These are phyloP conservation scores for Colistium nudipinnis DNA, from an alignment of 2,113 vertebrate genomes.

Conservation along the genomic window DNA sequence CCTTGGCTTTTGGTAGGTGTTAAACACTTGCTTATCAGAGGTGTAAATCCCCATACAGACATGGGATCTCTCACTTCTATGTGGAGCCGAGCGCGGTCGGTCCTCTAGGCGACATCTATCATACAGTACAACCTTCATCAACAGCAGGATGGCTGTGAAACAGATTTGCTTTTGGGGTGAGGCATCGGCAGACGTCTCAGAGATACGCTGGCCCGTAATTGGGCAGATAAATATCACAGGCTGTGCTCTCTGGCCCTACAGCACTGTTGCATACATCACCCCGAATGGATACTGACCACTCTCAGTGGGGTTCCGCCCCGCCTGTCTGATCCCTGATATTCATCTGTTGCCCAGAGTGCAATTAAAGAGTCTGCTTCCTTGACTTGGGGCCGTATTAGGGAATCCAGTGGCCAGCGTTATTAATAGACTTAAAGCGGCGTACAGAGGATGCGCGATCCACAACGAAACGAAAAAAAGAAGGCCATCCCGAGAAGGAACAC, in stretches of 20 bases:
- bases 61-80: conserved; percentile 41
- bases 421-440: background rate
- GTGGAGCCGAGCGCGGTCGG: conserved; percentile 20
- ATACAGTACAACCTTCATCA: conserved; percentile 58
- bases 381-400: conserved; percentile 12
- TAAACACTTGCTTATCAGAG: conserved; percentile 56
- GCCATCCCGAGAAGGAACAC: background rate
- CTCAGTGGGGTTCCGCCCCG: conserved; percentile 52
- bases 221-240: conserved; percentile 79
- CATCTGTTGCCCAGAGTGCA: conserved; percentile 57
- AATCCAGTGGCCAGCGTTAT: conserved; percentile 15
- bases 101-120: conserved; percentile 50
- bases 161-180: conserved; percentile 51
- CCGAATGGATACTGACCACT: conserved; percentile 61
- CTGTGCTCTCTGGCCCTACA: conserved; percentile 53
- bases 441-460: conserved; percentile 9
- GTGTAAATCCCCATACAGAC: conserved; percentile 64
- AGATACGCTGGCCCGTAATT: conserved; percentile 77
- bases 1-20: conserved; percentile 44
- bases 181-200: conserved; percentile 58
- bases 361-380: conserved; percentile 53
- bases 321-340: conserved; percentile 54
- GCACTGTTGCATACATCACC: conserved; percentile 65
- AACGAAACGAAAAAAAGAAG: background rate
- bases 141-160: conserved; percentile 49